Percentiles rank a stretch among this genome's conserved stretches.
Evolutionary conservation across 2,888 invertebrate species (phyloP).

Genomic region (Hartigia nigra): DNA sequence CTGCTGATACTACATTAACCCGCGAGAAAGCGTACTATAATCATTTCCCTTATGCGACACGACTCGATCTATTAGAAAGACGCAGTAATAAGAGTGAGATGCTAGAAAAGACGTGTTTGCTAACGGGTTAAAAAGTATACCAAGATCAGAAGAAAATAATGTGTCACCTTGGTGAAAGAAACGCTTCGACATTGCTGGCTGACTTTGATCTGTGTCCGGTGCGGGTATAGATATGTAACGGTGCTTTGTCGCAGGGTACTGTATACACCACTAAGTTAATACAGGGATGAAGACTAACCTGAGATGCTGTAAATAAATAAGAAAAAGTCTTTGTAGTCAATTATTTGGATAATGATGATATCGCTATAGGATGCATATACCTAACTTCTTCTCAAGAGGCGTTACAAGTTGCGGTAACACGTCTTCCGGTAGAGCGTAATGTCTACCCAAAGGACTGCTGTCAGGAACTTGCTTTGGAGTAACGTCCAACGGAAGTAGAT

Average conservation of each 20-base stretch:
- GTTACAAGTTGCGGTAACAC: conserved; percentile 86
- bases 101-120: too few relatives aligned
- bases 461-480: conserved; percentile 74
- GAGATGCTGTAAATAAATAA: conserved; percentile 71
- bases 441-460: conserved; percentile 67
- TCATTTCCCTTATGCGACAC: too few relatives aligned
- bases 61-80: too few relatives aligned
- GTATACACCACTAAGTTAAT: conserved; percentile 88
- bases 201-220: conserved; percentile 51
- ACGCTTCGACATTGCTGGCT: conserved; percentile 72
- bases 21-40: too few relatives aligned
- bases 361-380: conserved; percentile 41
- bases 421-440: conserved; percentile 75
- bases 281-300: conserved; percentile 83
- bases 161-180: conserved; percentile 75
- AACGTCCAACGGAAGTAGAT: conserved; percentile 82
- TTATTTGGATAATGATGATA: neutral
- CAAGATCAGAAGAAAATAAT: neutral
- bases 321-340: neutral
- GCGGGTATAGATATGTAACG: conserved; percentile 77
- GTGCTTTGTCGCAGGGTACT: conserved; percentile 78
- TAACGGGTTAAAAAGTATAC: neutral
- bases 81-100: too few relatives aligned
- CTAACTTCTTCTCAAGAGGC: conserved; percentile 85
- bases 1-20: neutral